Conservation (phyloP, 2,113 vertebrate species). For the Asarcornis scutulata region DNA sequence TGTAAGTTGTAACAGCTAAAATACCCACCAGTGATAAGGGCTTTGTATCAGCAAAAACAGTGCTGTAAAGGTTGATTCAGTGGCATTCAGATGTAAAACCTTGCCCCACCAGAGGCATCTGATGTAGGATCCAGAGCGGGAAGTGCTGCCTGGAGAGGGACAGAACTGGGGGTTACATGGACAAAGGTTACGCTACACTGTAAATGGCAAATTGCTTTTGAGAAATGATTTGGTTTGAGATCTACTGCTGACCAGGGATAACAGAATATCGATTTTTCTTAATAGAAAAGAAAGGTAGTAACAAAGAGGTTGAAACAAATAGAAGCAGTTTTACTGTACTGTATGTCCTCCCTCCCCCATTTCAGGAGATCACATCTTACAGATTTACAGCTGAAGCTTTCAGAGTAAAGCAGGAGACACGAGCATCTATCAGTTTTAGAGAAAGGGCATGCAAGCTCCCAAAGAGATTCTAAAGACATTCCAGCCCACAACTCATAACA, state of each 20-base stretch:
- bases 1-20: neutral
- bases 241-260: neutral
- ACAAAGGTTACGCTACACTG: neutral
- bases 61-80: neutral
- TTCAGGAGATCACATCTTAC: neutral
- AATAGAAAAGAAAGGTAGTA: neutral
- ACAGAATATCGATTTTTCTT: neutral
- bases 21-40: neutral
- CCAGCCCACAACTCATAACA: neutral
- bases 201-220: neutral
- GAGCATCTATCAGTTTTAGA: neutral
- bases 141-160: neutral
- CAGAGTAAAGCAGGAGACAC: neutral
- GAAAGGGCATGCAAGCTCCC: neutral
- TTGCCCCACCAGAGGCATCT: neutral
- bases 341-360: neutral
- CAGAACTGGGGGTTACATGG: neutral
- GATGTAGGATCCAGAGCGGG: too few relatives aligned
- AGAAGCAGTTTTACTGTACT: neutral
- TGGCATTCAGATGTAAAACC: neutral
- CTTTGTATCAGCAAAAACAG: neutral
- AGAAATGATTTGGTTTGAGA: neutral
- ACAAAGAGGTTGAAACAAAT: neutral
- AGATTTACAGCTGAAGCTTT: neutral
- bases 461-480: neutral